These are phyloP conservation scores for Drosophila dives DNA, from an alignment of 2,888 invertebrate genomes.

Conservation along the genomic window DNA sequence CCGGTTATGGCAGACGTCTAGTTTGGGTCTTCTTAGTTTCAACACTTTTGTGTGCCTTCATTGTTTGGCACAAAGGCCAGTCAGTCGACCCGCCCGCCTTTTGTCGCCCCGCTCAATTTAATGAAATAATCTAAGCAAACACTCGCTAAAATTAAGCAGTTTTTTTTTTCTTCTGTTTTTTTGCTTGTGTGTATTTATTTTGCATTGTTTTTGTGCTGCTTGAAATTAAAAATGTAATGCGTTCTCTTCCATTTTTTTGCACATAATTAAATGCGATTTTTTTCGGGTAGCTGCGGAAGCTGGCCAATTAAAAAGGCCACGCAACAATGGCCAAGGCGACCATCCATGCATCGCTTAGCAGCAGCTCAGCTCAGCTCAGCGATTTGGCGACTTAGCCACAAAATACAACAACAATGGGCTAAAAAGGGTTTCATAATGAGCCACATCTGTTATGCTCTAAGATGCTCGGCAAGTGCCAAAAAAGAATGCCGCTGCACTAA, in stretches of 20 bases:
- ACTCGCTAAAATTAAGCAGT: conserved; percentile 78
- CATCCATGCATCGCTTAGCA: conserved; percentile 70
- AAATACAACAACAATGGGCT: background rate
- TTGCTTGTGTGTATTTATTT: conserved; percentile 17
- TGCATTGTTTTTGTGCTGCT: conserved; percentile 25
- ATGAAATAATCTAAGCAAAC: conserved; percentile 82
- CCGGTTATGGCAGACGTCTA: conserved; percentile 70
- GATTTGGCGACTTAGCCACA: conserved; percentile 32
- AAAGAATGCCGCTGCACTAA: conserved; percentile 19
- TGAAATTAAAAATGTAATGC: conserved; percentile 74
- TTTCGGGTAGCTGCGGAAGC: conserved; percentile 45
- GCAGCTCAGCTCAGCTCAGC: conserved; percentile 18
- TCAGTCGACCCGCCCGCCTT: conserved; percentile 44
- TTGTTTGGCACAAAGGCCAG: conserved; percentile 71
- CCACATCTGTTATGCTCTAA: conserved; percentile 37
- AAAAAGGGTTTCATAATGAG: conserved; percentile 56
- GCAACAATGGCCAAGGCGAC: conserved; percentile 72
- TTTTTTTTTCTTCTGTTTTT: conserved; percentile 24
- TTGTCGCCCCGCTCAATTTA: conserved; percentile 74
- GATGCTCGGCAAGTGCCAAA: conserved; percentile 36
- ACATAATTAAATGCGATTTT: conserved; percentile 72
- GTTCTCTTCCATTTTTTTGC: conserved; percentile 41
- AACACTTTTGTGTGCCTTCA: conserved; percentile 78
- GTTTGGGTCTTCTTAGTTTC: conserved; percentile 34
- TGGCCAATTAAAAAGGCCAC: conserved; percentile 76